Base-by-base conservation (phyloP, 1,140 invertebrate species). In the Drosophila rufa region DNA sequence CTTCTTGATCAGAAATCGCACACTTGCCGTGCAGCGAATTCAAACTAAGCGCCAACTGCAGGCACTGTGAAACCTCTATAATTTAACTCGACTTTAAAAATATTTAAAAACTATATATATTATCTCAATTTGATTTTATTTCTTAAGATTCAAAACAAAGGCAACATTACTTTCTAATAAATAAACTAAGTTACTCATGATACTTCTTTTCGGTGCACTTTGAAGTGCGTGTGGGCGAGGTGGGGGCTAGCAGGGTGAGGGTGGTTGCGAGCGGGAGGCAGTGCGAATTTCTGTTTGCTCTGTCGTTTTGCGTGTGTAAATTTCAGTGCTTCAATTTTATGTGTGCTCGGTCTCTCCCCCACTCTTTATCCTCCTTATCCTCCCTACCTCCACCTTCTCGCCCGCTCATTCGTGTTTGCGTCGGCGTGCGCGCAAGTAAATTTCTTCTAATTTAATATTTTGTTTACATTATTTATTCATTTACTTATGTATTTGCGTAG, bases 401-500 rank as follows among this genome's bases (percentile, higher is more conserved):
- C 12, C 36, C 42, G 22, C 45, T 57, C 30, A 65, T 65, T 86
- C 74, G 82, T 79, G 77, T 66, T 79, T 71, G 78, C 81, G 81
- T 84, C 81, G 74, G 78, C 74, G 77, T 84, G 82, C 79, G 76
- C 84, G 69, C 82, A 87, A 87, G 85, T 89, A 80, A 87, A 89
- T 89, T 89, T 90, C 81, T 85, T 89, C 81, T 90, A 89, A 89
- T 89, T 89, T 89, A 90, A 89, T 89, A 89, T 89, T 89, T 89
- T 89, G 78, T 89, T 89, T 89, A 89, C 81, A 90, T 89, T 90
- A 84, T 81, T 89, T 89, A 89, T 89, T 89, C 79, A 89, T 84
- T 90, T 90, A 89, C 81, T 89, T 85, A 90, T 87, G 80, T 84
- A 89, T 81, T 83, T 79, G 66, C 66, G 76, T 61, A 60, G 59